These are phyloP conservation scores for Vulpes lagopus DNA, from an alignment of 2,113 vertebrate genomes.

Conservation along the genomic window DNA sequence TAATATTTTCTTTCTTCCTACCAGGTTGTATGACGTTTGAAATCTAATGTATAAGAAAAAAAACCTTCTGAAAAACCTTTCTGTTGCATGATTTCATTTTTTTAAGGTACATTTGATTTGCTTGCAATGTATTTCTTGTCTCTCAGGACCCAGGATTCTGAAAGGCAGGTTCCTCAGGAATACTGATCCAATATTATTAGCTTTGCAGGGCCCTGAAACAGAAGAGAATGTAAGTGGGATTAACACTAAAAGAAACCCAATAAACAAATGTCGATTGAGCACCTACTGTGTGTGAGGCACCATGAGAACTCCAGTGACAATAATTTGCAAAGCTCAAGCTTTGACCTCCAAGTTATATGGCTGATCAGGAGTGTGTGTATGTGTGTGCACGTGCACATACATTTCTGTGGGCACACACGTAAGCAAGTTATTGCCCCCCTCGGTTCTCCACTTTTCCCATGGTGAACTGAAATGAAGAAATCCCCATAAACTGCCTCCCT, in stretches of 20 bases:
- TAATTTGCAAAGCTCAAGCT: neutral
- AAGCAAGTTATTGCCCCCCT: neutral
- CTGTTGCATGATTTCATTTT: constrained; percentile 53
- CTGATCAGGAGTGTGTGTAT: neutral
- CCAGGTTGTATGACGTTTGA: constrained; percentile 33
- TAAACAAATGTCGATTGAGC: neutral
- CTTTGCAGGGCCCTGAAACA: neutral
- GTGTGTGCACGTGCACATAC: neutral
- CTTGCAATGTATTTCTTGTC: constrained; percentile 47
- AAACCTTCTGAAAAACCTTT: constrained; percentile 15
- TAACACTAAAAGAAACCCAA: constrained; percentile 22
- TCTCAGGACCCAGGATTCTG: constrained; percentile 57
- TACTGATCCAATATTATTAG: constrained; percentile 23
- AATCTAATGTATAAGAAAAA: constrained; percentile 22
- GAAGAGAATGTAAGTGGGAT: neutral
- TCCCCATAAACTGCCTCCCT: constrained; percentile 59
- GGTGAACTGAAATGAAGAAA: constrained; percentile 54
- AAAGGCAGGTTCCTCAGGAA: constrained; percentile 50
- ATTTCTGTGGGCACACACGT: neutral
- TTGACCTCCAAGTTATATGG: neutral
- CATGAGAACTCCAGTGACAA: neutral
- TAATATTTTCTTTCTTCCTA: constrained; percentile 58
- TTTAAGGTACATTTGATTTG: constrained; percentile 58
- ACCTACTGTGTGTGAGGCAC: neutral
- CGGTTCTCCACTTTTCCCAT: neutral